Percentiles rank a stretch among this genome's conserved stretches.
Evolutionary conservation across 2,113 vertebrate species (phyloP).

Genomic region (Synodontis membranacea): DNA sequence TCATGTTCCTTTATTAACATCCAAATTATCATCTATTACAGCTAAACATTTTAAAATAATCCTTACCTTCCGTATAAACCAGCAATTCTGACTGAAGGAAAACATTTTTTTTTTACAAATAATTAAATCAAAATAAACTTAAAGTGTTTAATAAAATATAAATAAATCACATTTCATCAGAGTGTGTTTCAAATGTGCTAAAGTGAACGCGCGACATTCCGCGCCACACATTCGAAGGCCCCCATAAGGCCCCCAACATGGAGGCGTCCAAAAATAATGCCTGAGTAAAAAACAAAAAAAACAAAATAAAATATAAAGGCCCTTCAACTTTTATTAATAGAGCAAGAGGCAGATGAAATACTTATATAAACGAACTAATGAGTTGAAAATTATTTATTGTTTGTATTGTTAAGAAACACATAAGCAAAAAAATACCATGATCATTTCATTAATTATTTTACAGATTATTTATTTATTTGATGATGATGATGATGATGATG

Average conservation of each 20-base stretch:
- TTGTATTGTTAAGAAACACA: neutral
- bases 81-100: constrained; percentile 63
- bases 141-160: constrained; percentile 22
- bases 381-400: neutral
- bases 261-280: constrained; percentile 54
- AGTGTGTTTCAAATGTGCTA: neutral
- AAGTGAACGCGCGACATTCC: constrained; percentile 34
- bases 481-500: neutral
- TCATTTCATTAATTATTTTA: neutral
- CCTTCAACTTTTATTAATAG: neutral
- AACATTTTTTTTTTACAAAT: constrained; percentile 64
- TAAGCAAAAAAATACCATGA: neutral
- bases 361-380: neutral
- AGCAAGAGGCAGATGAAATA: too few species aligned
- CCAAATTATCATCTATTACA: neutral
- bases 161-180: neutral
- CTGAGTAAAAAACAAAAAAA: constrained; percentile 47
- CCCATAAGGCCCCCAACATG: constrained; percentile 57
- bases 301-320: neutral
- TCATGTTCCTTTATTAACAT: neutral
- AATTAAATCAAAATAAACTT: neutral
- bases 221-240: constrained; percentile 74
- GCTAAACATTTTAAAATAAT: neutral
- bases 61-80: constrained; percentile 78
- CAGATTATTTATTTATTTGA: neutral